Evolutionary conservation across 2,888 invertebrate genomes (phyloP).

Genomic region (Sphecodes monilicornis): DNA sequence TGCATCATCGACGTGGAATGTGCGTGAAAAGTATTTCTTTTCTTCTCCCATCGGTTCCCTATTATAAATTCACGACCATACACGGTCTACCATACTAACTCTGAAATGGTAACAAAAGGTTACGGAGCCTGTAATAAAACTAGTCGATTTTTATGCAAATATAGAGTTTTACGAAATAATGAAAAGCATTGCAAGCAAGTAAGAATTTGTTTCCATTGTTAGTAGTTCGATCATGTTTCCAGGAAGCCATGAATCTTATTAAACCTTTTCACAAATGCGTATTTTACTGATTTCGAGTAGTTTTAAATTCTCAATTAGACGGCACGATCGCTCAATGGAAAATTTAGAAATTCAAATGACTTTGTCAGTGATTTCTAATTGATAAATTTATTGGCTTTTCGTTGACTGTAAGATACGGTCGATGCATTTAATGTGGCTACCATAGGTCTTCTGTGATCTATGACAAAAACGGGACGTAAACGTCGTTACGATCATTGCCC

Average conservation of each 20-base stretch:
- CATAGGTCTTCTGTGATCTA: neutral
- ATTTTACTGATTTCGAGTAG: too few species aligned
- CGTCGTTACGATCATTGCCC: conserved; percentile 20
- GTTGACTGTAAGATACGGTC: neutral
- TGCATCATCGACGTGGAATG: conserved; percentile 26
- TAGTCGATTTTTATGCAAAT: too few species aligned
- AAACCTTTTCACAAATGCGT: neutral
- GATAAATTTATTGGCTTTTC: neutral
- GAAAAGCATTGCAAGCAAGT: too few species aligned
- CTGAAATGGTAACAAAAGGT: neutral
- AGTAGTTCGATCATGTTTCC: neutral
- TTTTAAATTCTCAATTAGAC: neutral
- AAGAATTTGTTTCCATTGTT: neutral
- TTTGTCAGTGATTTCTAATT: neutral
- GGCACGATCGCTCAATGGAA: neutral
- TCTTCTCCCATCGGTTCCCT: neutral
- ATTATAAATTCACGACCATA: neutral
- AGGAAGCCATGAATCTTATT: neutral
- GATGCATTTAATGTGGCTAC: neutral
- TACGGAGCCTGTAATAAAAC: neutral
- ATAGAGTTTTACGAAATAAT: too few species aligned
- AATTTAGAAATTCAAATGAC: neutral
- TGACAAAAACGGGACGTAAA: conserved; percentile 19
- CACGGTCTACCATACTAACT: neutral
- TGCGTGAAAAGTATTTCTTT: conserved; percentile 24